Evolutionary conservation across 2,797 vertebrate species (phyloP).

Genomic region (Syngnathus rostellatus): DNA sequence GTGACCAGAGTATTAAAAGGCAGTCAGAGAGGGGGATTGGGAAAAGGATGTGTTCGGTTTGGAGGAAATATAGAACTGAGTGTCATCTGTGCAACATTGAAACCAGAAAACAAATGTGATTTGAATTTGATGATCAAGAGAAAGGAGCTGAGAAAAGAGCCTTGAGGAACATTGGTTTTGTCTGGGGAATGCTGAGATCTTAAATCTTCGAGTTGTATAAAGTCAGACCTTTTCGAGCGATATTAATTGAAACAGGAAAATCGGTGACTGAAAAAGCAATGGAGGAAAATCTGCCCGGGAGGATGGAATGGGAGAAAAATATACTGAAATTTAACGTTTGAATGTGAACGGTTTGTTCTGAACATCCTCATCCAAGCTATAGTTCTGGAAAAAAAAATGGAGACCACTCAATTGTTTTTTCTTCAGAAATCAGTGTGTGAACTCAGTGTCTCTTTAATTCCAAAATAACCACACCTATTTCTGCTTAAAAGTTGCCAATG

Average conservation of each 20-base stretch:
- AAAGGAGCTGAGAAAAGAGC: not conserved
- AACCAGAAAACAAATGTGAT: not conserved
- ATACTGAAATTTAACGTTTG: not conserved
- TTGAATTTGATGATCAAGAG: not conserved
- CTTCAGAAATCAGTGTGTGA: too few species aligned
- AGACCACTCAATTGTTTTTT: too few species aligned
- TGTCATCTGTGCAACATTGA: not conserved
- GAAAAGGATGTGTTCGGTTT: not conserved
- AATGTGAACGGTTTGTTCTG: not conserved
- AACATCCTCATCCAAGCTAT: not conserved
- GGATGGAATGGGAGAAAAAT: not conserved
- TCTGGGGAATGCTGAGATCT: not conserved
- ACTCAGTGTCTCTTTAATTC: too few species aligned
- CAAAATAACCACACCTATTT: too few species aligned
- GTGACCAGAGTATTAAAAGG: not conserved
- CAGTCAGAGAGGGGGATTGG: not conserved
- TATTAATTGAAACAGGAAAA: not conserved
- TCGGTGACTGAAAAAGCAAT: not conserved
- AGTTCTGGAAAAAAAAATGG: too few species aligned
- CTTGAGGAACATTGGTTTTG: not conserved
- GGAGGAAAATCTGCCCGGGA: too few species aligned
- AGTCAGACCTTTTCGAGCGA: not conserved
- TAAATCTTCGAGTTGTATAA: not conserved
- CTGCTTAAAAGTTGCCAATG: too few species aligned
- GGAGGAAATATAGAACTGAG: not conserved